Evolutionary conservation across 2,797 vertebrate species (phyloP).

Genomic region (Triplophysa bombifrons): DNA sequence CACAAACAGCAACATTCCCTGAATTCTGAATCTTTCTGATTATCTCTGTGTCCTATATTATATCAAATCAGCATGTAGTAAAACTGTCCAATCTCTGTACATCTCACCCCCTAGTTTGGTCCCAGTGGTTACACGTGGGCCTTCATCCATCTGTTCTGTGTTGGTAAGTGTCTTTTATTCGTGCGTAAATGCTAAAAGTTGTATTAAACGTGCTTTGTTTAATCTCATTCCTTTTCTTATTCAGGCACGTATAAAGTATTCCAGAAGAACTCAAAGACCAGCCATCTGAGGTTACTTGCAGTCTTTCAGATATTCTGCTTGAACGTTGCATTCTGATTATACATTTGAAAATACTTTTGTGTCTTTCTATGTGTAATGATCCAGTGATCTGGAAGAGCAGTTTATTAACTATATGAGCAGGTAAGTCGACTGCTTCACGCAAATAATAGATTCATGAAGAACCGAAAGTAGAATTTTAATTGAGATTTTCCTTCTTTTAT

Average conservation of each 20-base stretch:
- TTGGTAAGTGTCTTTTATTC: constrained; percentile 77
- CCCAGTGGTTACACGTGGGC: constrained; percentile 87
- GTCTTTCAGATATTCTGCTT: neutral
- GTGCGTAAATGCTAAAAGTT: neutral
- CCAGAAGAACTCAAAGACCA: constrained; percentile 78
- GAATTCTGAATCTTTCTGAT: neutral
- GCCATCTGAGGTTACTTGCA: constrained; percentile 75
- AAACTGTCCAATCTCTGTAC: neutral
- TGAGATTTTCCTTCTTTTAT: constrained; percentile 32
- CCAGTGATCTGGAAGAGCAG: constrained; percentile 91
- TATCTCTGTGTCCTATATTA: neutral
- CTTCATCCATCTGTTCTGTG: constrained; percentile 82
- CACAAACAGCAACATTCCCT: neutral
- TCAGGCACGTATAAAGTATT: constrained; percentile 88
- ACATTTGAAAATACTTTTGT: neutral
- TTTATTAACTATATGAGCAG: constrained; percentile 94
- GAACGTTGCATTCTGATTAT: neutral
- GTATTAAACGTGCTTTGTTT: neutral
- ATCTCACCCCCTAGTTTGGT: constrained; percentile 81
- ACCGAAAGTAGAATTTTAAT: neutral
- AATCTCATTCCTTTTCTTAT: constrained; percentile 48
- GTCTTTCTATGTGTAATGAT: constrained; percentile 22
- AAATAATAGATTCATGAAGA: neutral
- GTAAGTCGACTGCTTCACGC: constrained; percentile 71
- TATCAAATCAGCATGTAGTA: neutral